Base-by-base conservation (phyloP, 2,888 invertebrate genomes). In the Reticulitermes lucifugus region DNA sequence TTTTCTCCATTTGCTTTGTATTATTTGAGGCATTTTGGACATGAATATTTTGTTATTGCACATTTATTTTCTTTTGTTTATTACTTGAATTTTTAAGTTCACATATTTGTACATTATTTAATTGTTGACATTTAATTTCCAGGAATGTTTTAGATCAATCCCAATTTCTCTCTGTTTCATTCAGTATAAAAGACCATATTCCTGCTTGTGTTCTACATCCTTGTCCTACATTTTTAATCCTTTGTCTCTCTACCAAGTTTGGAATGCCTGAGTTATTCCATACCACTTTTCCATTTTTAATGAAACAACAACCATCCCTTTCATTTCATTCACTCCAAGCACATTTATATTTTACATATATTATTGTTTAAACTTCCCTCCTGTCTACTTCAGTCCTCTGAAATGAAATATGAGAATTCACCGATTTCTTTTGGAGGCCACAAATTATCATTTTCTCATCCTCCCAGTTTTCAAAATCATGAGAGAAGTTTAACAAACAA, bases 111-210 rank as follows among this genome's bases (percentile, higher is more conserved):
- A 77, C n/a, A 77, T 77, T 46, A 22, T 59, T 65, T 43, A 35
- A 9, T 81, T 60, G 51, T 41, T 81, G 81, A 85, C 22, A 70
- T 73, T 82, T 82, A 81, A 83, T 83, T 85, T 83, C 83, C 83
- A 85, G 85, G 85, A 85, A 85, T 85, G 85, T 83, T 85, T 85
- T 59, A 83, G 29, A 70, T 79, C 75, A 65, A 46, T 79, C 84
- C 60, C 46, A 6, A 35, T 51, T 43, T 29, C 25, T 70, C 46
- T 81, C 80, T 10, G n/a, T 55, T 83, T 73, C 41, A 65, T 25
- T 65, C 25, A 25, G 55, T 18, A 18, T 18, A 14, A 5, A 55
- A 25, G 35, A 81, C 55, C 51, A 81, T 22, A 14, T 46, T 65
- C 21, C 43, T 65, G 43, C 29, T 82, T 43, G 25, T 65, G 22